Evolutionary conservation across 2,113 vertebrate genomes (phyloP), one percentile per base, ranked within the genome.

Genomic region (Spermophilus dauricus): DNA sequence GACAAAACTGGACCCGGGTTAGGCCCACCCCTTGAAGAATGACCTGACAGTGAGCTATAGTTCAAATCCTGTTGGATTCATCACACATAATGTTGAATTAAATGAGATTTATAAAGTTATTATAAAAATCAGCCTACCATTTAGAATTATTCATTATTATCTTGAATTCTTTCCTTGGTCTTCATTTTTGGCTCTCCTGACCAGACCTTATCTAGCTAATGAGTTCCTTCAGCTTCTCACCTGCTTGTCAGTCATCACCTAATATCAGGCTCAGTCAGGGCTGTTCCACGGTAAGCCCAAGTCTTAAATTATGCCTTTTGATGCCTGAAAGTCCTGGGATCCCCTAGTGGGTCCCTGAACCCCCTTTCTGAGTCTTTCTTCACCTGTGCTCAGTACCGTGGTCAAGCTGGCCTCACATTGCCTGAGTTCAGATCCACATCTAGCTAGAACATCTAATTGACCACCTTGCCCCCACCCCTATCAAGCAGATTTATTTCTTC

Each of bases 11-110:
- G 39, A 0, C 39, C 69, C 39, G 58, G 61, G 32, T 14, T 63
- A 81, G 83, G n/a, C 8, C 51, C 51, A 4, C 14, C 18, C 1
- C 28, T 72, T 0, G 0, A 1, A 16, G 45, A 32, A 6, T 17
- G 9, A 30, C 17, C 22, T 69, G 42, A 8, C n/a, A 16, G 85
- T 26, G 77, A 8, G 2, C 51, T 63, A 22, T 42, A 0, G 45
- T n/a, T 73, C 53, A 45, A 18, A 12, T 7, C 24, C 42, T 75
- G 26, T 39, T 58, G 28, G 56, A 30, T 78, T 89, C 80, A 34
- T 13, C 63, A 8, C 2, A 0, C 5, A 7, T n/a, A 11, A 72
- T 61, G 58, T 3, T 7, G 73, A 24, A 4, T 75, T 81, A n/a
- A 13, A 0, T 30, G 28, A 32, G 48, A 48, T 61, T 61, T 18